These are phyloP conservation scores for Sebastes kiyomatsui DNA, from an alignment of 2,797 vertebrate species.

Conservation along the genomic window DNA sequence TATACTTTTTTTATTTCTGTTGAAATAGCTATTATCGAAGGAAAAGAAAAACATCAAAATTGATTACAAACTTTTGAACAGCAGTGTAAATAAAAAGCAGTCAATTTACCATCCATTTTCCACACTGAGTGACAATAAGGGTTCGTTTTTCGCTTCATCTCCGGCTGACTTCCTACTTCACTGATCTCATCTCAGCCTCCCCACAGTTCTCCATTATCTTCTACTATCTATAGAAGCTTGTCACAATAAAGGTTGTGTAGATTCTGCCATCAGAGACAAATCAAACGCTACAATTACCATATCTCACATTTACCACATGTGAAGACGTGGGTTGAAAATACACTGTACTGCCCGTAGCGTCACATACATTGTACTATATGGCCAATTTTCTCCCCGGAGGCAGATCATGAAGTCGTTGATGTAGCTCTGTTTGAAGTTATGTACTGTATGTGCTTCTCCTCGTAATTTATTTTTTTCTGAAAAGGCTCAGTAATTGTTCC, in stretches of 20 bases:
- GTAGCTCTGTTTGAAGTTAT: background rate
- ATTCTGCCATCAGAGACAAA: conserved; percentile 18
- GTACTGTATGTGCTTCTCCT: background rate
- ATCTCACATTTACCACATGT: conserved; percentile 6
- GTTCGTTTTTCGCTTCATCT: conserved; percentile 28
- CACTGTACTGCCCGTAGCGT: background rate
- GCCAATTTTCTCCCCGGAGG: background rate
- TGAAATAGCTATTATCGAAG: background rate
- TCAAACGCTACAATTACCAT: conserved; percentile 21
- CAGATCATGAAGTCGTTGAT: background rate
- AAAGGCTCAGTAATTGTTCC: conserved; percentile 13
- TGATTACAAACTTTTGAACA: background rate
- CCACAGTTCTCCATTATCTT: conserved; percentile 46
- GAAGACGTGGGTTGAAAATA: background rate
- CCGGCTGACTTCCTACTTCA: conserved; percentile 39
- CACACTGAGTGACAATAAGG: conserved; percentile 31
- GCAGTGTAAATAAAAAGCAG: background rate
- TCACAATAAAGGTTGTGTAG: conserved; percentile 7
- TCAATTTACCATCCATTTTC: background rate
- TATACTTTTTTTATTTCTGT: background rate
- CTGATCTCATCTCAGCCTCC: conserved; percentile 47
- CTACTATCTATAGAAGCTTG: conserved; percentile 41
- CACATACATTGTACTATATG: background rate
- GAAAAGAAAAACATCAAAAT: background rate
- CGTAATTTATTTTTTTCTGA: background rate